Evolutionary conservation across 2,113 vertebrate genomes (phyloP).

Genomic region (Heliornis fulica): DNA sequence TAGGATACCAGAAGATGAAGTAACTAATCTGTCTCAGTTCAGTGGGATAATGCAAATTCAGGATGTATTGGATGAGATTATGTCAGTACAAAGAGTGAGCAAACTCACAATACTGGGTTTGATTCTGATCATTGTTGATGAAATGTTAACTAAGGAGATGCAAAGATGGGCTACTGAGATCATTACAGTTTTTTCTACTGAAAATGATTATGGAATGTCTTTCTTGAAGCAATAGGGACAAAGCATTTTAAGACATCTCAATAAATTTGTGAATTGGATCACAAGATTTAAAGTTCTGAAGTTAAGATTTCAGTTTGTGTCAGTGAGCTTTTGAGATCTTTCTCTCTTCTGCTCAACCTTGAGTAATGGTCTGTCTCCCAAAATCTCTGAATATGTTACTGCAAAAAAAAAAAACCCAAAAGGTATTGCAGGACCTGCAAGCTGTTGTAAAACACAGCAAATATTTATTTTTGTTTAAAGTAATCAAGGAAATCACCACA

Average conservation of each 20-base stretch:
- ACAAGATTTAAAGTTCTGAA: neutral
- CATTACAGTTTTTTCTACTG: neutral
- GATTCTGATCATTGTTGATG: neutral
- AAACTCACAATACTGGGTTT: neutral
- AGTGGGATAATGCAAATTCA: neutral
- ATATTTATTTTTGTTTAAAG: neutral
- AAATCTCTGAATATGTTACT: neutral
- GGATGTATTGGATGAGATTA: neutral
- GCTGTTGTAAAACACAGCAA: neutral
- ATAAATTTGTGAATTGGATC: neutral
- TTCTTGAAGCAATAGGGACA: neutral
- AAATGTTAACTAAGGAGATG: neutral
- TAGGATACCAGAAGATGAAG: neutral
- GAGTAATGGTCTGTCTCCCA: neutral
- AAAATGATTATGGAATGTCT: neutral
- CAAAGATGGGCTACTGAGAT: neutral
- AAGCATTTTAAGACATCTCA: neutral
- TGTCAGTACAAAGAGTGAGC: neutral
- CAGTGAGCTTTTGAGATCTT: neutral
- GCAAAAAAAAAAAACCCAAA: too few species aligned
- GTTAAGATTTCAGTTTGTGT: neutral
- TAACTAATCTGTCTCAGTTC: neutral
- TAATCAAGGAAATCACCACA: neutral
- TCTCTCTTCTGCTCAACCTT: neutral
- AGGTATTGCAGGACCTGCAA: neutral